phyloP scores from a whole-genome alignment of 2,797 vertebrate genomes.

The Uromys caudimaculatus region DNA sequence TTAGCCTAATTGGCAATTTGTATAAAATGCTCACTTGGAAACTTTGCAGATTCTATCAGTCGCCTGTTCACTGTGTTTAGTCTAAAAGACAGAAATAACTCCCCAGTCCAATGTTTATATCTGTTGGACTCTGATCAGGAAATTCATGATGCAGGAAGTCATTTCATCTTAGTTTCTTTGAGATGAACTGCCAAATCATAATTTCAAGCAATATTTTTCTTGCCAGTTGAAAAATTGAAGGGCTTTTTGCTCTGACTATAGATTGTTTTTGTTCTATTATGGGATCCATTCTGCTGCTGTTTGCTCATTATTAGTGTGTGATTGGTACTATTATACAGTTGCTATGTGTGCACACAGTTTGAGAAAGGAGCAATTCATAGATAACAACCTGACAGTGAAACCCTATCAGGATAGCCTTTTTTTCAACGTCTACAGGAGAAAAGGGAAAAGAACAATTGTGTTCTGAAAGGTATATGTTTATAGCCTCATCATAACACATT shows the following conservation, averaged over 20 bases:
- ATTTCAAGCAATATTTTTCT: slow-evolving; percentile 62
- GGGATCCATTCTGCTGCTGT: slow-evolving; percentile 30
- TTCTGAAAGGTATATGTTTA: slow-evolving; percentile 17
- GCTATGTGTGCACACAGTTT: slow-evolving; percentile 45
- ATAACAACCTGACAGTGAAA: slow-evolving; percentile 55
- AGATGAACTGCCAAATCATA: slow-evolving; percentile 54
- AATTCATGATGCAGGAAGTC: slow-evolving; percentile 65
- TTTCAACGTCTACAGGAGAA: slow-evolving; percentile 46
- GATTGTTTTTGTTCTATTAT: slow-evolving; percentile 62
- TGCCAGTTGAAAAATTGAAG: slow-evolving; percentile 52
- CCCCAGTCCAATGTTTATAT: slow-evolving; percentile 51
- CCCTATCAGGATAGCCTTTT: slow-evolving; percentile 16
- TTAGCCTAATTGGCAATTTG: slow-evolving; percentile 56
- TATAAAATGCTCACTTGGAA: slow-evolving; percentile 39
- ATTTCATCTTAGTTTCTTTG: slow-evolving; percentile 72
- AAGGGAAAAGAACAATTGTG: slow-evolving; percentile 8
- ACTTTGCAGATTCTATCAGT: neutral
- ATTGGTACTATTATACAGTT: slow-evolving; percentile 46
- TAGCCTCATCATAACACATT: slow-evolving; percentile 17
- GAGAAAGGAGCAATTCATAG: slow-evolving; percentile 31
- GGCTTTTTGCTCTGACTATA: slow-evolving; percentile 19
- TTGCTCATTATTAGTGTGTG: slow-evolving; percentile 51
- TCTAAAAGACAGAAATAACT: slow-evolving; percentile 24
- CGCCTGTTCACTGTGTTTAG: neutral
- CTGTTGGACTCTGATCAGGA: slow-evolving; percentile 45